Percentiles rank a stretch among this genome's conserved stretches.
These are phyloP conservation scores for Campylomormyrus tamandua DNA, from an alignment of 2,113 vertebrate species.

Conservation along the genomic window DNA sequence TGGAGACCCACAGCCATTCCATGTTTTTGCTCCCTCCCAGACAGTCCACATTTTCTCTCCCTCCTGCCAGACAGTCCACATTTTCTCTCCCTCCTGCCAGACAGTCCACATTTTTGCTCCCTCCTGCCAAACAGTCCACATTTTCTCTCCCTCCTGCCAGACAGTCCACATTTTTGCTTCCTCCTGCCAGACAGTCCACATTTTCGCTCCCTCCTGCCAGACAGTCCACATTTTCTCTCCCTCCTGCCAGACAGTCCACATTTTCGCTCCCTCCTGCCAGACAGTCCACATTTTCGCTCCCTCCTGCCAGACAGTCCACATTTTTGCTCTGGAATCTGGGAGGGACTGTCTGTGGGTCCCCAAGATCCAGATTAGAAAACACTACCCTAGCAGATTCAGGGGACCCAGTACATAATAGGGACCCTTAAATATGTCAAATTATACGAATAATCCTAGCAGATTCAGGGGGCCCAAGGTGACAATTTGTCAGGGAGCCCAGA, in stretches of 20 bases:
- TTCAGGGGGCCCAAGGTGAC: not conserved
- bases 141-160: not conserved
- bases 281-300: not conserved
- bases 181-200: not conserved
- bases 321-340: not conserved
- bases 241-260: not conserved
- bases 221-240: not conserved
- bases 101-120: not conserved
- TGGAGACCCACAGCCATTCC: not conserved
- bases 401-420: not conserved
- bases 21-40: not conserved
- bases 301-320: not conserved
- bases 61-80: not conserved
- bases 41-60: not conserved
- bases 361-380: not conserved
- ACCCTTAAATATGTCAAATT: not conserved
- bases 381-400: not conserved
- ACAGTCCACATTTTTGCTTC: not conserved
- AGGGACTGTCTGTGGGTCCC: not conserved
- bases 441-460: not conserved
- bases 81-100: not conserved
- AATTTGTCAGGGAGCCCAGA: not conserved
- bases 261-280: not conserved
- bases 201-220: not conserved
- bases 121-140: not conserved